Evolutionary conservation across 2,113 vertebrate species (phyloP).

Genomic region (Coregonus clupeaformis): DNA sequence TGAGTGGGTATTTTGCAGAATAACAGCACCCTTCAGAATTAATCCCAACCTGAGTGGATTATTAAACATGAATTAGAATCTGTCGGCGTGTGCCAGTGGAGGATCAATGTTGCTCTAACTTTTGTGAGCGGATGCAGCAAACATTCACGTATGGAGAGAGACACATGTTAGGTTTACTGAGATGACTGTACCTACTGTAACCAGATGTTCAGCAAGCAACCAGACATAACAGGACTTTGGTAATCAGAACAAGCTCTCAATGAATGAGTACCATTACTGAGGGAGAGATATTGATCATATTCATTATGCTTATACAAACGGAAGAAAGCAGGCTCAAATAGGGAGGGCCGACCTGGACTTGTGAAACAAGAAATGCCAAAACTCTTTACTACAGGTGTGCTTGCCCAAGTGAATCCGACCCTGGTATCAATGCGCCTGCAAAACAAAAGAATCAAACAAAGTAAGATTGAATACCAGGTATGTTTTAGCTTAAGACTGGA

Average conservation of each 20-base stretch:
- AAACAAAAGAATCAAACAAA: background rate
- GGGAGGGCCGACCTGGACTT: too few relatives aligned
- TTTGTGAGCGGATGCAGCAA: background rate
- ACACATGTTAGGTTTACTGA: background rate
- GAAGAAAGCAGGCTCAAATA: too few relatives aligned
- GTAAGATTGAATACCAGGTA: background rate
- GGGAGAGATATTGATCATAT: background rate
- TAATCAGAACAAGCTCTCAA: background rate
- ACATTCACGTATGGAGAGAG: background rate
- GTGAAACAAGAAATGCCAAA: too few relatives aligned
- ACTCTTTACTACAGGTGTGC: too few relatives aligned
- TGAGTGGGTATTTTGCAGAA: conserved; percentile 58
- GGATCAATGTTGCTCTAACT: too few relatives aligned
- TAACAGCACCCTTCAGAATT: conserved; percentile 33
- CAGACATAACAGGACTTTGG: background rate
- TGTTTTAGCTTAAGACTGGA: background rate
- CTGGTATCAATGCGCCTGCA: too few relatives aligned
- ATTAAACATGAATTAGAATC: conserved; percentile 24
- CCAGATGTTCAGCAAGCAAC: background rate
- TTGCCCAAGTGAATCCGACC: too few relatives aligned
- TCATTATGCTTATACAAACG: too few relatives aligned
- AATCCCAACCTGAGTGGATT: conserved; percentile 18
- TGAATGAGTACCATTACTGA: background rate
- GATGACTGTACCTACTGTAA: background rate
- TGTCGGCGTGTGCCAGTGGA: background rate